Evolutionary conservation across 2,113 vertebrate genomes (phyloP), one percentile per base, ranked within the genome.

Genomic region (Leucopternis melanops): DNA sequence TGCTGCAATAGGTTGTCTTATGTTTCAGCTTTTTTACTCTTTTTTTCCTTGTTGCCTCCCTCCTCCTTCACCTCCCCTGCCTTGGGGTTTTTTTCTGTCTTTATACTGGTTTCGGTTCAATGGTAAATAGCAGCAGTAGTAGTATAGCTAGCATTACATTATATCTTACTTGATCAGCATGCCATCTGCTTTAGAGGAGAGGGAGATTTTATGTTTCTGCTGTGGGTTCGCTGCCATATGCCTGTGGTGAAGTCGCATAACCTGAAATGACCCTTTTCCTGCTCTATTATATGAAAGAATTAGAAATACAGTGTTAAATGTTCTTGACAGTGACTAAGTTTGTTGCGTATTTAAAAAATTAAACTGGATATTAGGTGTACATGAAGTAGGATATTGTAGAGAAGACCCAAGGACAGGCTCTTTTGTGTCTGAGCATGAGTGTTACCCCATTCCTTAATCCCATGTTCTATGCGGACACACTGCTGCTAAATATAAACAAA

Each of bases 131-230:
- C 47, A 88, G 62, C 70, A 63, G 36, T 67, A 65, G 62, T 44
- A 77, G 58, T 77, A n/a, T 42, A 94, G 67, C 54, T 86, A 72
- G 23, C 47, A 16, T 85, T 87, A 52, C 88, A 80, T 92, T 91
- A 22, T 75, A 32, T 91, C 90, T 78, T 57, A 47, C 50, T 94
- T 58, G 67, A 81, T 94, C 75, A 80, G 49, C 31, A 6, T 65
- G 71, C 83, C 81, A 85, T 91, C 90, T 94, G 91, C 91, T 92
- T 84, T 90, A 94, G 50, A 59, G 63, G 58, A 85, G 75, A 95
- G 63, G 54, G 31, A 61, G 58, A 81, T 86, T 91, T 91, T 83
- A 42, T 58, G 34, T 78, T 81, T 91, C 54, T 89, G 54, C 66
- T 81, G 47, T 73, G 80, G 70, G 52, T 95, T 97, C 50, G 50